Evolutionary conservation across 2,113 vertebrate species (phyloP), one percentile per base, ranked within the genome.

Genomic region (Trachemys scripta): DNA sequence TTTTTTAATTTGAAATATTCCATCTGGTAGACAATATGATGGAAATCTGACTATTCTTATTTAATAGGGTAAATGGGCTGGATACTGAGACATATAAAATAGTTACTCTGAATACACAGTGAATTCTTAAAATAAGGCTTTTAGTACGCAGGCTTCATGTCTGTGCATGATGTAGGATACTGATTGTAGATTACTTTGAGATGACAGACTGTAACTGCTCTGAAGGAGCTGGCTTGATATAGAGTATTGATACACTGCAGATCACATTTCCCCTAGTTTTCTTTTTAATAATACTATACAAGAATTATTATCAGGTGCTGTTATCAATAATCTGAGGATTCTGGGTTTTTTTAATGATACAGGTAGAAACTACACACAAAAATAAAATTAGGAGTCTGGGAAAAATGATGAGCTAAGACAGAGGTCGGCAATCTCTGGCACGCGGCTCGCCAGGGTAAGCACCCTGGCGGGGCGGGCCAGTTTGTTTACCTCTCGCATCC

Each of bases 121-220:
- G 27, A n/a, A 20, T 88, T 4, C 10, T 69, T 91, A 75, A 62
- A 84, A 80, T 72, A 50, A 84, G 92, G 81, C 1, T 0, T 85
- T 92, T 80, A 94, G 79, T 84, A 80, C 85, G 86, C 59, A 84
- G 8, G 31, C 45, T 89, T 95, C 51, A 90, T 88, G 62, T 13
- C 24, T 86, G 45, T 88, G 86, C 59, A 49, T 91, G 87, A 89
- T 91, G 35, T 93, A 92, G 88, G 92, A 94, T 95, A 90, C 62
- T 90, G 79, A 82, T 79, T 90, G 79, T 97, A 96, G 86, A 94
- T 97, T 97, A 96, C 95, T 97, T 97, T 96, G 85, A 96, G 85
- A 90, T 95, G 93, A 93, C 95, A 97, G 92, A 97, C 95, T 89
- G 86, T 82, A 97, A 84, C 51, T 97, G 49, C 87, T 93, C 90